Base-by-base conservation (phyloP, 2,797 vertebrate species). In the Tolypeutes matacus region DNA sequence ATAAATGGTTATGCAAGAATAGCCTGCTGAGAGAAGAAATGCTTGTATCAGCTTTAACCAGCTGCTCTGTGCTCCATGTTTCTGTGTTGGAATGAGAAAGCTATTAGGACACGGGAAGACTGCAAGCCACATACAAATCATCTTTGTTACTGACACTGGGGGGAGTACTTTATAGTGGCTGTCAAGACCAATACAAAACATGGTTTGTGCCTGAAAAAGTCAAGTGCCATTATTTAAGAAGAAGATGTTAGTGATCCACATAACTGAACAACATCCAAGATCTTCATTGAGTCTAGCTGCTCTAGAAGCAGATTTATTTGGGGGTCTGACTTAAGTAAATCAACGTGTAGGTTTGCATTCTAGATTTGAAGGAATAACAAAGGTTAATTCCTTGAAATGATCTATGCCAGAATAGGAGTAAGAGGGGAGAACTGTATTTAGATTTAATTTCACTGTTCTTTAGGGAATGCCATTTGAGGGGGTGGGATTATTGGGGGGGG, bases 1-100 rank as follows among this genome's bases (percentile, higher is more conserved):
- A 99, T 99, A 99, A 99, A 99, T 99, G 99, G 98, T 99, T 99
- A 99, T 99, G 99, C 99, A 99, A 99, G 99, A 99, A 98, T 96
- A 97, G 98, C 99, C 98, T 99, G 99, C 99, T 99, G 99, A 98
- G 99, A 98, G 98, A 98, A 98, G 98, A 98, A 99, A 99, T 98
- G 98, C 98, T 98, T 98, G 98, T 98, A 98, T 98, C 98, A 98
- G 98, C 98, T 98, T 98, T 98, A 98, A 98, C 97, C 98, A 98
- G 98, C 98, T 98, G 98, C 98, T 98, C 97, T 97, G 97, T 97
- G 98, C 97, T 98, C 97, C 17, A 96, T 97, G 97, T 98, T 98
- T 97, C 98, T 98, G 98, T 96, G 96, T 96, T 98, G 98, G 98
- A 98, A 98, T 98, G 98, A 98, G 98, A 98, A 98, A 98, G 98